These are phyloP conservation scores for Brachyopa scutellaris DNA, from an alignment of 2,888 invertebrate genomes.

Conservation along the genomic window DNA sequence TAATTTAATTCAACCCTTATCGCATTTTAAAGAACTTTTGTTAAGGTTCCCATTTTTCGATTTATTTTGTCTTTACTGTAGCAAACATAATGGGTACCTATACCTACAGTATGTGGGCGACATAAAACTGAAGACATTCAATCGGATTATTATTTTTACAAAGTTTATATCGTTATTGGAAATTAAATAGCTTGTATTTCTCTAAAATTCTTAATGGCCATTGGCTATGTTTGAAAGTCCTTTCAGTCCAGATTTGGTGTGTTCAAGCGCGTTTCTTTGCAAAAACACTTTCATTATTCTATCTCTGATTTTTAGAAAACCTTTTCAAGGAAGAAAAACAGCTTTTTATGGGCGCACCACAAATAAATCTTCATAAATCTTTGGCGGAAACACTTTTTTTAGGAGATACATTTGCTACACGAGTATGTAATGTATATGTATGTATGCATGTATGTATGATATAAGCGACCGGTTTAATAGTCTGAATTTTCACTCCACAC, in stretches of 20 bases:
- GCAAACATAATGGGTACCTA: background rate
- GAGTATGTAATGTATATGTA: background rate
- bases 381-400: slow-evolving; percentile 41
- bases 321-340: slow-evolving; percentile 25
- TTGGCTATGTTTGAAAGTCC: background rate
- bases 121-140: slow-evolving; percentile 13
- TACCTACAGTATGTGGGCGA: background rate
- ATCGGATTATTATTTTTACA: slow-evolving; percentile 6
- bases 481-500: slow-evolving; percentile 22
- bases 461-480: slow-evolving; percentile 32
- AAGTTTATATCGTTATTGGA: background rate
- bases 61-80: slow-evolving; percentile 14
- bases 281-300: background rate
- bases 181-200: background rate
- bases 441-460: slow-evolving; percentile 9
- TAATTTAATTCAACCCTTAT: slow-evolving; percentile 44
- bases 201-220: background rate
- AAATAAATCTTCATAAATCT: slow-evolving; percentile 66
- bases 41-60: background rate
- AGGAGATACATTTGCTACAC: slow-evolving; percentile 15
- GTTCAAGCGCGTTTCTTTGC: slow-evolving; percentile 8
- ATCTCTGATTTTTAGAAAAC: slow-evolving; percentile 11
- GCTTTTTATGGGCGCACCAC: slow-evolving; percentile 22
- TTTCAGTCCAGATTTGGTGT: too few species aligned
- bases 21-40: slow-evolving; percentile 15